Evolutionary conservation across 2,888 invertebrate species (phyloP), one percentile per base, ranked within the genome.

Genomic region (Epicampocera succincta): DNA sequence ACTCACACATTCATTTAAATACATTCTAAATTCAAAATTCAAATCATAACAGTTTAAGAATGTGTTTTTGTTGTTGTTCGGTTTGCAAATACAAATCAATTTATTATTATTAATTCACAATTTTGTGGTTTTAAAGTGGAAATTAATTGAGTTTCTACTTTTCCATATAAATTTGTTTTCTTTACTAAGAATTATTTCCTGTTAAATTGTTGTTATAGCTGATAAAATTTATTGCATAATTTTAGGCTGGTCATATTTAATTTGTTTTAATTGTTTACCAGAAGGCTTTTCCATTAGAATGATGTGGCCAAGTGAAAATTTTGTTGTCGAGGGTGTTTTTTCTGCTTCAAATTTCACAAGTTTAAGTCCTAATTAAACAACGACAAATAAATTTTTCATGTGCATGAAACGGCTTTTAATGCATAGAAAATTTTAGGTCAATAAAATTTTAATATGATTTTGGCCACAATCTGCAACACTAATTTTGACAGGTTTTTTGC

Each of bases 121-220:
- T 21, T 42, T 13, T 17, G 42, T 42, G 21, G 21, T n/a, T 40
- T 60, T 42, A 21, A 42, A 42, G 40, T 21, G 40, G 33, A 33
- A 1, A 33, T 19, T 48, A 19, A 12, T 19, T 50, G 12, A 5
- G 19, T 3, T 21, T 21, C 21, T 5, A 12, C 21, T n/a, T 21
- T 50, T 21, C 13, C 21, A 21, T 21, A 8, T 9, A 9, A 8
- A 8, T 33, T 33, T 13, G n/a, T 0, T 12, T 33, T 56, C 9
- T 56, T 56, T 15, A 17, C 3, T n/a, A 56, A 33, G 33, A 56
- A 56, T 56, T n/a, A n/a, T n/a, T 56, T 56, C 12, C 17, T 56
- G 12, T 17, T 38, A 12, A 33, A 38, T 6, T 33, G n/a, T 33
- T 5, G 12, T 19, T 56, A 17, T 12, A 38, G 17, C 9, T 17